Conservation (phyloP, 2,797 vertebrate genomes). For the Bradypodion ventrale region DNA sequence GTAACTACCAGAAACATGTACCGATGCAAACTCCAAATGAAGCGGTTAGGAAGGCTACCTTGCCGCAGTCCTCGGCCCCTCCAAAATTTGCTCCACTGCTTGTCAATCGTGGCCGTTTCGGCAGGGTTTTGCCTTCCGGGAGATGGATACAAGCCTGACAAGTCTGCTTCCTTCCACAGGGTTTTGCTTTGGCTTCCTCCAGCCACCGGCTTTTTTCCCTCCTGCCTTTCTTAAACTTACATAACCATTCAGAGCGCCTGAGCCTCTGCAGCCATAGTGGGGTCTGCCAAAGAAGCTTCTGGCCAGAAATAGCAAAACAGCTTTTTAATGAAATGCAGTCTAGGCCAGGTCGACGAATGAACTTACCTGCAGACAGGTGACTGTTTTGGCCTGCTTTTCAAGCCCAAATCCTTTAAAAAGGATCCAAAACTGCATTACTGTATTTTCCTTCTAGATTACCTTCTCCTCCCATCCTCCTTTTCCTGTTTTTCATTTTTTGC, state of each 20-base stretch:
- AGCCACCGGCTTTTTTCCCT: too few relatives aligned
- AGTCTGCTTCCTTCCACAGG: not conserved
- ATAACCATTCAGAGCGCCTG: not conserved
- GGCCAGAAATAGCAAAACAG: too few relatives aligned
- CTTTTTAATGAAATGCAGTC: not conserved
- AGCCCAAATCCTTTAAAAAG: too few relatives aligned
- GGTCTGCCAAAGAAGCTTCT: not conserved
- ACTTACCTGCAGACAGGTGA: not conserved
- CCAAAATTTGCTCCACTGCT: too few relatives aligned
- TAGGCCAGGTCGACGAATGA: fast-evolving
- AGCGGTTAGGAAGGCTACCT: not conserved
- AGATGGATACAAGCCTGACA: not conserved
- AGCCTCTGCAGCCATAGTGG: not conserved
- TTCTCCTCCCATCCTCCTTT: too few relatives aligned
- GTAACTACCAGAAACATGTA: too few relatives aligned
- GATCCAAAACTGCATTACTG: too few relatives aligned
- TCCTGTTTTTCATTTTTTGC: too few relatives aligned
- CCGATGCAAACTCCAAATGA: too few relatives aligned
- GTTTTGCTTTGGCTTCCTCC: not conserved
- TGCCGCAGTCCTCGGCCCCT: too few relatives aligned
- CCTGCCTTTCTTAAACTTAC: not conserved
- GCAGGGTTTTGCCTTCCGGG: not conserved
- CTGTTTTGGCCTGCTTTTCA: not conserved
- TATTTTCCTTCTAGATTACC: too few relatives aligned
- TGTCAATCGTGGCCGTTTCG: too few relatives aligned